Base-by-base conservation (phyloP, 2,888 invertebrate genomes). In the Corythucha ciliata region DNA sequence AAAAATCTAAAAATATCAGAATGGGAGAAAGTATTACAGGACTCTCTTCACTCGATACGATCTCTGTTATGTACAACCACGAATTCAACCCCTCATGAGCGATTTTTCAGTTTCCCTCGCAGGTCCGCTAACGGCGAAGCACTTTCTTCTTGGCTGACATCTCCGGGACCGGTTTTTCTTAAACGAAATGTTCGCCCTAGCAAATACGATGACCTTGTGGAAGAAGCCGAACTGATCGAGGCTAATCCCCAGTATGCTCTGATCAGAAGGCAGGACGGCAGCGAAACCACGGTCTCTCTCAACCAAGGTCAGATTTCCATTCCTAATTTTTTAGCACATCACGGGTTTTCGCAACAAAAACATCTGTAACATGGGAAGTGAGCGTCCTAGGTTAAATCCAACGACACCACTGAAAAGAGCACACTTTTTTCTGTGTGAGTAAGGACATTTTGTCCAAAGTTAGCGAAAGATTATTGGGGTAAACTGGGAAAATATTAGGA, bases 191-290 rank as follows among this genome's bases (percentile, higher is more conserved):
- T 21, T 14, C 29, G 50, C 14, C 18, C 22, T 2, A 36, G 20
- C 24, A 59, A 58, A 47, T 58, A 59, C 49, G 53, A 59, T 2
- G 53, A 53, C 12, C 25, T 52, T 8, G 57, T 60, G 4, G 59
- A 59, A 27, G 55, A 59, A 59, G 60, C 53, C 7, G 47, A 51
- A 21, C 39, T 59, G 12, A n/a, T 57, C 4, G 52, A 58, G 50
- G 56, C 52, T 2, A 59, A 51, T 27, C 25, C 36, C 6, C 34
- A 50, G 4, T 25, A 45, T 21, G 50, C 50, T 10, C 7, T 20
- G 14, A 45, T 51, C 24, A 7, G 51, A 6, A 14, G 20, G 6
- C 36, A 20, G 10, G 22, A 54, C 48, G 57, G 58, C 1, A 40
- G 47, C 16, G 57, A 60, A 48, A 52, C 45, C 20, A 52, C 55